Conservation (phyloP, 2,113 vertebrate genomes). For the Trogon surrucura region DNA sequence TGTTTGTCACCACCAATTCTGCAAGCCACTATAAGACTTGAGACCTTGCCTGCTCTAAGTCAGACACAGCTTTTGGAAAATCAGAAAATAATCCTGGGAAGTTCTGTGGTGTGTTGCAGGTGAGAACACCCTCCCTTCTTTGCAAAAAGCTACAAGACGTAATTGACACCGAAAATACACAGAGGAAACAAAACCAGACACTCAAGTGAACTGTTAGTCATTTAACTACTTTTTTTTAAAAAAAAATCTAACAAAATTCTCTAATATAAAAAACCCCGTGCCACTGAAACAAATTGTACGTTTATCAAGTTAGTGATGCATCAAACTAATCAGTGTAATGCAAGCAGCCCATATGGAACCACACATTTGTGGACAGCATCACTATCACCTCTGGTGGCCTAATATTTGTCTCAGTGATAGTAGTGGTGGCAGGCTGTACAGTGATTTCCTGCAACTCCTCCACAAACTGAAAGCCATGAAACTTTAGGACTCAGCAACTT, state of each 20-base stretch:
- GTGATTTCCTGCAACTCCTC: background rate
- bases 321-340: background rate
- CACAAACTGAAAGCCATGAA: background rate
- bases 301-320: background rate
- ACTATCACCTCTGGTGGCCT: background rate
- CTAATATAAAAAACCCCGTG: background rate
- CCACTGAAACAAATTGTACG: background rate
- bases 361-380: background rate
- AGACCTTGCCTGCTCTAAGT: background rate
- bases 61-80: background rate
- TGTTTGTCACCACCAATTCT: background rate
- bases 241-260: background rate
- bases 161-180: background rate
- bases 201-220: background rate
- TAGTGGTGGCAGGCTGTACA: background rate
- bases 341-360: background rate
- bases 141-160: background rate
- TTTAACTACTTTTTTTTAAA: background rate
- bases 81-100: background rate
- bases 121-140: background rate
- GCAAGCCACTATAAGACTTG: background rate
- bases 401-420: background rate
- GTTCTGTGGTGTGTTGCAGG: background rate
- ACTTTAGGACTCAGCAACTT: background rate
- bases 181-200: conserved; percentile 31